These are phyloP conservation scores for Campoletis sonorensis DNA, from an alignment of 1,140 invertebrate genomes.

Conservation along the genomic window DNA sequence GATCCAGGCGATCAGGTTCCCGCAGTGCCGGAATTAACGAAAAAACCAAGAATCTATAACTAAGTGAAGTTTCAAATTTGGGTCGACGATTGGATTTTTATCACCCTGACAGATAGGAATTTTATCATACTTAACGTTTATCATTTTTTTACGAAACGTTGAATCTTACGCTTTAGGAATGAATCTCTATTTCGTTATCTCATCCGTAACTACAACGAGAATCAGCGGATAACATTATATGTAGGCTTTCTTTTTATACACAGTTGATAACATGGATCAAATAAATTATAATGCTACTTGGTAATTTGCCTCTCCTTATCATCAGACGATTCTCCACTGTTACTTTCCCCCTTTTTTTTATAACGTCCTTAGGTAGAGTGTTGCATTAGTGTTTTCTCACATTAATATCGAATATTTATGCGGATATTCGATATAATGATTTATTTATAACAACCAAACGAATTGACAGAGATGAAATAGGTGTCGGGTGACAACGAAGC, in stretches of 20 bases:
- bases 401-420: too few relatives aligned
- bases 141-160: background rate
- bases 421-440: conserved; percentile 5
- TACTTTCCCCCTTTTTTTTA: too few relatives aligned
- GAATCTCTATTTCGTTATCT: conserved; percentile 12
- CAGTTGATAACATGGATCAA: too few relatives aligned
- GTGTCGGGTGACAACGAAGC: conserved; percentile 17
- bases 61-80: conserved; percentile 29
- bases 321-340: too few relatives aligned
- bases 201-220: conserved; percentile 28
- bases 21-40: conserved; percentile 56
- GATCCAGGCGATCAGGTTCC: conserved; percentile 47
- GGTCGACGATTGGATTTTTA: background rate
- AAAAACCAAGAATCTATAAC: conserved; percentile 65
- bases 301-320: too few relatives aligned
- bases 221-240: background rate
- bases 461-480: background rate
- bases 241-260: background rate
- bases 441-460: conserved; percentile 24
- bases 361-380: too few relatives aligned
- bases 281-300: too few relatives aligned
- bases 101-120: background rate
- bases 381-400: too few relatives aligned
- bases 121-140: conserved; percentile 23
- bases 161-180: conserved; percentile 36